Conservation (phyloP, 2,797 vertebrate species). For the Heterohyrax brucei region DNA sequence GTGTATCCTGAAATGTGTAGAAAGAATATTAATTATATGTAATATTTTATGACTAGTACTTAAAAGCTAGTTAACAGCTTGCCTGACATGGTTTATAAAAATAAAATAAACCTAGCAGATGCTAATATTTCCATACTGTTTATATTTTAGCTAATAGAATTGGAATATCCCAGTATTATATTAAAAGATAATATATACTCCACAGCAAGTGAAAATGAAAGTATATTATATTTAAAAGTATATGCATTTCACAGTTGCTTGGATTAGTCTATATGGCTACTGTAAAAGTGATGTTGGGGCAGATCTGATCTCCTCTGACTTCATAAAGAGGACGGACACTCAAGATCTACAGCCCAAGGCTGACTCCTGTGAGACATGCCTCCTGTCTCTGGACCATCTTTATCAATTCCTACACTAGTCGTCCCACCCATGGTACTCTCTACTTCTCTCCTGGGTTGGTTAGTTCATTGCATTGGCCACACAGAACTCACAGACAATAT, state of each 20-base stretch:
- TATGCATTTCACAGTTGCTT: background rate
- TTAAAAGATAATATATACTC: background rate
- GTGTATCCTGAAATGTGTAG: background rate
- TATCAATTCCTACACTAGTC: no score
- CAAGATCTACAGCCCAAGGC: no score
- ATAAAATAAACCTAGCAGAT: background rate
- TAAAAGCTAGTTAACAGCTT: background rate
- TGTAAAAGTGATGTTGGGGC: no score
- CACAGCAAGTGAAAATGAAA: constrained; percentile 3
- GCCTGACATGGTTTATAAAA: background rate
- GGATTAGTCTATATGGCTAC: background rate
- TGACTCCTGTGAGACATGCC: no score
- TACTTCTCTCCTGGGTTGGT: no score
- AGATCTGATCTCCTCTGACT: no score
- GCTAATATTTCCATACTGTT: background rate
- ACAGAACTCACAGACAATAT: no score
- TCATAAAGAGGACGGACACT: no score
- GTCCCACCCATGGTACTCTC: no score
- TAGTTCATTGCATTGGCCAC: no score
- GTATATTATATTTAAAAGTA: background rate
- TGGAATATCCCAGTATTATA: background rate
- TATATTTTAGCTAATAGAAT: constrained; percentile 14
- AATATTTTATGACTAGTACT: constrained; percentile 9
- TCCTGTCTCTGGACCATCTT: no score
- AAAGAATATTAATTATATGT: background rate